phyloP scores from a whole-genome alignment of 2,113 vertebrate species.

The Oncorhynchus kisutch region DNA sequence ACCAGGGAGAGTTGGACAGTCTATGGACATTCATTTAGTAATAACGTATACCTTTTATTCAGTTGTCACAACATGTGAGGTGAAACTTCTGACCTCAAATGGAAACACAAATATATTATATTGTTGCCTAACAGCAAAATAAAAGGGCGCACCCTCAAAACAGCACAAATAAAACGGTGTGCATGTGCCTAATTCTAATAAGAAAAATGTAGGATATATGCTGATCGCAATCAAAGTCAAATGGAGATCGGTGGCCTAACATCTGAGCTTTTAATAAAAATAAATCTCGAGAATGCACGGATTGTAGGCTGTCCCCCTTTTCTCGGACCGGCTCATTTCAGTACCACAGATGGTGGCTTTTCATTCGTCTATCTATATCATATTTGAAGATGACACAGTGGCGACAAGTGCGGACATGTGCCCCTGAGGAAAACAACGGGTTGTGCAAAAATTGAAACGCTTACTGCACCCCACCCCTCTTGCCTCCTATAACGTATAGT shows the following conservation, averaged over 20 bases:
- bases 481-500: slow-evolving; percentile 63
- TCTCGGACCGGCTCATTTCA: not conserved
- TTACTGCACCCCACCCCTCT: slow-evolving; percentile 61
- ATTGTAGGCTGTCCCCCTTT: not conserved
- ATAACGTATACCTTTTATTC: not conserved
- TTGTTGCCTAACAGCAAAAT: not conserved
- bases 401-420: not conserved
- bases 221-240: not conserved
- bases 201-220: not conserved
- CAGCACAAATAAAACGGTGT: not conserved
- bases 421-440: slow-evolving; percentile 40
- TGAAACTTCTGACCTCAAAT: not conserved
- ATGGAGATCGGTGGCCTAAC: slow-evolving; percentile 3
- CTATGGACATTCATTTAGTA: too few relatives aligned
- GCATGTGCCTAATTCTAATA: not conserved
- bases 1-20: not conserved
- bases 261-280: not conserved
- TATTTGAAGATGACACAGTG: not conserved
- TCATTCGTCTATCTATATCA: not conserved
- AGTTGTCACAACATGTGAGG: not conserved
- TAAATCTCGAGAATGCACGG: not conserved
- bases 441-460: slow-evolving; percentile 54
- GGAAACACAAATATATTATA: not conserved
- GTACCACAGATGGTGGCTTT: not conserved
- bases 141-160: not conserved